phyloP scores from a whole-genome alignment of 2,797 vertebrate species.

The Labroides dimidiatus region DNA sequence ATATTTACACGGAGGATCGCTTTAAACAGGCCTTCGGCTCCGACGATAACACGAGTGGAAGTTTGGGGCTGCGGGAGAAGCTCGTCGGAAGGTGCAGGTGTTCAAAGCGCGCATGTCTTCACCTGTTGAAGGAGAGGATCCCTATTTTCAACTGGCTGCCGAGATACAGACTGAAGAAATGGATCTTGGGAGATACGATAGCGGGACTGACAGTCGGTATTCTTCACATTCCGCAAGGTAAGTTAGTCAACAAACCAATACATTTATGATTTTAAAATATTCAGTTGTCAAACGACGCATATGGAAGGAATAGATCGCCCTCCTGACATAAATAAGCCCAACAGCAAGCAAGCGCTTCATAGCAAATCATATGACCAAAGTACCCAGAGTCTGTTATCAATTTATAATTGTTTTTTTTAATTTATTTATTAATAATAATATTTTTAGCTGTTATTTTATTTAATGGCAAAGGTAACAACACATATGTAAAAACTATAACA shows the following conservation, averaged over 20 bases:
- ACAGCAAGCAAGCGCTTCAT: too few species aligned
- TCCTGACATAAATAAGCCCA: too few species aligned
- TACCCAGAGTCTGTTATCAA: too few species aligned
- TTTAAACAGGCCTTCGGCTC: slow-evolving; percentile 86
- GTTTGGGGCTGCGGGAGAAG: slow-evolving; percentile 71
- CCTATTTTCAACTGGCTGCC: slow-evolving; percentile 90
- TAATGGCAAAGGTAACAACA: too few species aligned
- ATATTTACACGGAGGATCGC: slow-evolving; percentile 88
- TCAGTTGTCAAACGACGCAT: not conserved
- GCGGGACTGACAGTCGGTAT: slow-evolving; percentile 92
- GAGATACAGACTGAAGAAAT: slow-evolving; percentile 87
- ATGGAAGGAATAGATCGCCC: too few species aligned
- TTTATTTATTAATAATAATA: too few species aligned
- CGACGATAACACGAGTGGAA: slow-evolving; percentile 61
- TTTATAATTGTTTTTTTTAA: too few species aligned
- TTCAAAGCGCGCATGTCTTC: slow-evolving; percentile 79
- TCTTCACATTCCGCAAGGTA: slow-evolving; percentile 94
- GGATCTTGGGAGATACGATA: slow-evolving; percentile 90
- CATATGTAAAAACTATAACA: too few species aligned
- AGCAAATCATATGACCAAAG: too few species aligned
- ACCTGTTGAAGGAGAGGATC: slow-evolving; percentile 83
- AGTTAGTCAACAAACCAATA: slow-evolving; percentile 38
- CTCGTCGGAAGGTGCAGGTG: slow-evolving; percentile 80
- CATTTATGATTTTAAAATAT: not conserved
- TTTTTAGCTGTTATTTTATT: too few species aligned